Conservation (phyloP, 2,888 invertebrate genomes). For the Dryadula phaetusa region DNA sequence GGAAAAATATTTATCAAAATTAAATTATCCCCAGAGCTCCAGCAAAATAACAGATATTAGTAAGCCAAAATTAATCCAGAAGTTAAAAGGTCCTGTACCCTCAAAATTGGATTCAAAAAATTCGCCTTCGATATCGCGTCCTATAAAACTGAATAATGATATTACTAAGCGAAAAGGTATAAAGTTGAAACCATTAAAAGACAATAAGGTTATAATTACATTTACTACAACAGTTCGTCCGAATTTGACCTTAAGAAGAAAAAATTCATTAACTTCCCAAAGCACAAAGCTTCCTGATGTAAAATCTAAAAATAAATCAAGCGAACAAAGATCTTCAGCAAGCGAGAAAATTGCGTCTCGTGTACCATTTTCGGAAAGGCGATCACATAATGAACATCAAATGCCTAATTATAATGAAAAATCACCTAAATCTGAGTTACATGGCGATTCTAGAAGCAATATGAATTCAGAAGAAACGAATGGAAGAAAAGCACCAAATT, state of each 20-base stretch:
- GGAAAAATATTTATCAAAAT: slow-evolving; percentile 1
- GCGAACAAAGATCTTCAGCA: slow-evolving; percentile 36
- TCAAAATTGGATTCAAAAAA: slow-evolving; percentile 15
- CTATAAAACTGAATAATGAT: slow-evolving; percentile 5
- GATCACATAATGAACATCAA: neutral
- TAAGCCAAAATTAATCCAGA: slow-evolving; percentile 13
- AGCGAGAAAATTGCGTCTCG: slow-evolving; percentile 34
- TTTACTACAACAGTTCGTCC: slow-evolving; percentile 46
- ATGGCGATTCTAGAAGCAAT: neutral
- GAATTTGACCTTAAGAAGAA: slow-evolving; percentile 39
- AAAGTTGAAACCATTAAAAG: slow-evolving; percentile 29
- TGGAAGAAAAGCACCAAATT: neutral
- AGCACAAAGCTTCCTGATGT: neutral
- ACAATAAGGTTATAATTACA: slow-evolving; percentile 55
- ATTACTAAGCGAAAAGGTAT: slow-evolving; percentile 15
- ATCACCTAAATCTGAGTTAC: neutral
- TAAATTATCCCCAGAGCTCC: slow-evolving; percentile 4
- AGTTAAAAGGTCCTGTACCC: neutral
- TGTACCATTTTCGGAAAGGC: slow-evolving; percentile 8
- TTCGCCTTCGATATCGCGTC: neutral
- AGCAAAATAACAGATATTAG: neutral
- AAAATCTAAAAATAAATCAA: slow-evolving; percentile 21
- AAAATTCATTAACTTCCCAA: neutral
- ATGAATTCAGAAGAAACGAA: neutral
- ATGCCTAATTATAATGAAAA: slow-evolving; percentile 6